Evolutionary conservation across 1,140 invertebrate species (phyloP).

Genomic region (Drosophila quadrilineata): DNA sequence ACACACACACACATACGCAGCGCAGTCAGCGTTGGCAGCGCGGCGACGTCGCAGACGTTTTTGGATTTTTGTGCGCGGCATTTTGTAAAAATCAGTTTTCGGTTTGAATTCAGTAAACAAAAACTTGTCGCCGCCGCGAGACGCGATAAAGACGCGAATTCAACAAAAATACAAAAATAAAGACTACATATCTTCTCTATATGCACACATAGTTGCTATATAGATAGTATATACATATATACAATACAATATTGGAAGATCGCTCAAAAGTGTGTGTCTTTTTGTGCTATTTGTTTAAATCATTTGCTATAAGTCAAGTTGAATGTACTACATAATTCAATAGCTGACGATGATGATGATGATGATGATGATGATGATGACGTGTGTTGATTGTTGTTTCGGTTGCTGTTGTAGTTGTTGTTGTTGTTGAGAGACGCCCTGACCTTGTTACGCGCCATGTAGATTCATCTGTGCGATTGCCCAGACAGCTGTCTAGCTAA

Average conservation of each 20-base stretch:
- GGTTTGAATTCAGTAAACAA: conserved; percentile 80
- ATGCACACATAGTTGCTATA: too few species aligned
- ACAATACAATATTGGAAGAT: background rate
- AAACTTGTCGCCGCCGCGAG: conserved; percentile 80
- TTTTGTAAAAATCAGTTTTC: conserved; percentile 74
- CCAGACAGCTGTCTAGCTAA: too few species aligned
- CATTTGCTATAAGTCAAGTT: conserved; percentile 64
- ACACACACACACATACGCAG: conserved; percentile 1
- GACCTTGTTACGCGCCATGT: conserved; percentile 58
- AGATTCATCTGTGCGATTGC: conserved; percentile 14
- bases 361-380: conserved; percentile 32
- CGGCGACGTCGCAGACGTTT: conserved; percentile 27
- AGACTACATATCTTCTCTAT: too few species aligned
- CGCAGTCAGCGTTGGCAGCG: conserved; percentile 24
- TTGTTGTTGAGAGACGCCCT: conserved; percentile 48
- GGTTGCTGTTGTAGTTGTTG: conserved; percentile 24
- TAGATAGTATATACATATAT: conserved; percentile 13
- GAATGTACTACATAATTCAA: conserved; percentile 48
- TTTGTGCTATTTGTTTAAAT: conserved; percentile 66
- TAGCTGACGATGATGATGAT: background rate
- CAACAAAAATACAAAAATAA: conserved; percentile 26
- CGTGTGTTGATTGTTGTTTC: conserved; percentile 50
- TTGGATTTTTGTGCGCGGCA: conserved; percentile 54
- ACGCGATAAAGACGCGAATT: conserved; percentile 59
- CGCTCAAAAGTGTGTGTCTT: conserved; percentile 14